Evolutionary conservation across 1,140 invertebrate genomes (phyloP), one percentile per base, ranked within the genome.

Genomic region (Drosophila eugracilis): DNA sequence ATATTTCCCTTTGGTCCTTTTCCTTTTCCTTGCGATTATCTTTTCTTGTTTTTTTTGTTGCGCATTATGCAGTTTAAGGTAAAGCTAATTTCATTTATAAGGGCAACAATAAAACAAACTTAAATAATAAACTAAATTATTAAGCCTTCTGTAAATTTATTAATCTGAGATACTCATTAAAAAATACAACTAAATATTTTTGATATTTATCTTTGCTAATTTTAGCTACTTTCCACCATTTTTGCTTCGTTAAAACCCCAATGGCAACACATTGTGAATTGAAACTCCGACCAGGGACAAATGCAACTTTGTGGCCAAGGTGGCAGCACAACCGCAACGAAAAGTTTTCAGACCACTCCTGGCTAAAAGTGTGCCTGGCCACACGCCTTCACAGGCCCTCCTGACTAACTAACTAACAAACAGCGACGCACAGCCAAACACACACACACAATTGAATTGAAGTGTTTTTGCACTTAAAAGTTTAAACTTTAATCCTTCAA

Each of bases 391-490:
- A 17, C 52, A 54, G 62, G 55, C 47, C 15, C 32, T 44, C 28
- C 44, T 47, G 45, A 34, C 67, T 42, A 39, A 60, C 24, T 47
- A 47, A 47, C 44, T 47, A 47, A 47, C 44, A 47, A 47, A 47
- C 44, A 45, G 44, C 22, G 42, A 45, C 42, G 42, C 21, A 26
- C 21, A 26, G 22, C 42, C 42, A 15, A 44, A 24, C 42, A 24
- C 42, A 44, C 66, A 41, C 67, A 81, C 71, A 75, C 80, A 84
- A 86, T 86, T 86, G 49, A 85, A 85, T 86, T 80, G 50, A 86
- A 86, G 77, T 86, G 81, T 75, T 85, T 85, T 80, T 85, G 81
- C 81, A 85, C 81, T 85, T 85, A 85, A 85, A 85, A 85, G 81
- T 85, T 86, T 74, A 86, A 86, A 85, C 77, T 85, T 85, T 77